phyloP scores from a whole-genome alignment of 1,140 invertebrate genomes.

The Lanistes nyassanus region DNA sequence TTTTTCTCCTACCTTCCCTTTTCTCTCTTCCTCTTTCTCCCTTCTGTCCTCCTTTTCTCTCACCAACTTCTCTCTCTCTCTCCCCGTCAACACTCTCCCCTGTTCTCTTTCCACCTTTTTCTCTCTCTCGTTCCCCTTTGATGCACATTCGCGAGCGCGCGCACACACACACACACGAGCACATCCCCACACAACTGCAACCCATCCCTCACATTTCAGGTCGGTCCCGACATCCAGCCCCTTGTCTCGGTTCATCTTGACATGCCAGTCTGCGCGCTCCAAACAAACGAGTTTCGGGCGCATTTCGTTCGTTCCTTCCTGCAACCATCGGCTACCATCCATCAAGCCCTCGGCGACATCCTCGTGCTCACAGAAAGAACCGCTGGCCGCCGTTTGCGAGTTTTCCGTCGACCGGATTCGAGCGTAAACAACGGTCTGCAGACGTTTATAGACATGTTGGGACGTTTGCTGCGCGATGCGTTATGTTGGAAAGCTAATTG shows the following conservation, averaged over 20 bases:
- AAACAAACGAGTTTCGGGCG: too few species aligned
- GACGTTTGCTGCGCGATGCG: background rate
- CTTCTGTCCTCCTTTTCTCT: background rate
- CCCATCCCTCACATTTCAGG: too few species aligned
- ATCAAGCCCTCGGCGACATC: background rate
- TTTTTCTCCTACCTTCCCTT: background rate
- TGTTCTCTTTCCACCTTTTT: too few species aligned
- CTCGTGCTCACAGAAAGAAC: background rate
- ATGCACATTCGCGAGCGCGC: background rate
- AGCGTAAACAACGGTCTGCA: background rate
- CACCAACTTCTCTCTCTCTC: background rate
- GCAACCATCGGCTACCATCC: background rate
- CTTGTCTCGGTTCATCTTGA: too few species aligned
- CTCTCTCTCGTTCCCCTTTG: background rate
- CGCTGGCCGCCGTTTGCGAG: background rate
- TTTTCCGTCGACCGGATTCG: background rate
- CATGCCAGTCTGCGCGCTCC: too few species aligned
- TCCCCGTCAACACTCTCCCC: too few species aligned
- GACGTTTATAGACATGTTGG: background rate
- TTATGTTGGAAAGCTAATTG: background rate
- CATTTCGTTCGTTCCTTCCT: background rate
- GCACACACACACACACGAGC: background rate
- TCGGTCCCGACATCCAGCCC: too few species aligned
- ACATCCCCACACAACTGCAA: background rate
- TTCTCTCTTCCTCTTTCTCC: background rate